Base-by-base conservation (phyloP, 2,113 vertebrate genomes). In the Centrocercus urophasianus region DNA sequence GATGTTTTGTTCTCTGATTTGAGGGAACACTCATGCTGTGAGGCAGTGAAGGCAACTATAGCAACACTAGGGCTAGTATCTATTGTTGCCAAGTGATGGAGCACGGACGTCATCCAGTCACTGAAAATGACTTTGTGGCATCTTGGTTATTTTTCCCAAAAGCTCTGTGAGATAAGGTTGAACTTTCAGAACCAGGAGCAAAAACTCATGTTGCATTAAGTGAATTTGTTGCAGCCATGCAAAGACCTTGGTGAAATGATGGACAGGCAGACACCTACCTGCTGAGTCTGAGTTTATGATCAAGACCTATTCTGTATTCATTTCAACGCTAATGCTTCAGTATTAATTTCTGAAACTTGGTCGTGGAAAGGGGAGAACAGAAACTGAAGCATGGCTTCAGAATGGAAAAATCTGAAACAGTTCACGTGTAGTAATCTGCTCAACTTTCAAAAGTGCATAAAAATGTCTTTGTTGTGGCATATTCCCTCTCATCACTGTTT, bases 151-250 rank as follows among this genome's bases (percentile, higher is more conserved):
- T 73, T 47, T 17, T 21, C 25, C 5, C 1, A 8, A 59, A 36
- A 77, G 14, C 18, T 64, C 19, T 47, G 1, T 4, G 10, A 71
- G 27, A 13, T 10, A 14, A 65, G 13, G 32, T 63, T 47, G 21
- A 19, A 9, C 60, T 88, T 89, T 74, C 60, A 59, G 56, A 72
- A 74, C 25, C 0, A 10, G 75, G 50, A 89, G n/a, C 36, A 47
- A 6, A 70, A 76, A 57, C 40, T 42, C 22, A 1, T 25, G 6
- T 36, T 65, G 10, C 8, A 45, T 16, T 18, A 74, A 38, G 5
- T 45, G 27, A 54, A 67, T 71, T 75, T 60, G 2, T 54, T 74
- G 70, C 16, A 77, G n/a, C 34, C 34, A 3, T 0, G 1, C 0
- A 2, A 43, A 78, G 47, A 42, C 22, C 50, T n/a, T 28, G 36